These are phyloP conservation scores for Geodia barretti DNA, from an alignment of 37 sponge, comb jelly and placozoan species.

Conservation along the genomic window DNA sequence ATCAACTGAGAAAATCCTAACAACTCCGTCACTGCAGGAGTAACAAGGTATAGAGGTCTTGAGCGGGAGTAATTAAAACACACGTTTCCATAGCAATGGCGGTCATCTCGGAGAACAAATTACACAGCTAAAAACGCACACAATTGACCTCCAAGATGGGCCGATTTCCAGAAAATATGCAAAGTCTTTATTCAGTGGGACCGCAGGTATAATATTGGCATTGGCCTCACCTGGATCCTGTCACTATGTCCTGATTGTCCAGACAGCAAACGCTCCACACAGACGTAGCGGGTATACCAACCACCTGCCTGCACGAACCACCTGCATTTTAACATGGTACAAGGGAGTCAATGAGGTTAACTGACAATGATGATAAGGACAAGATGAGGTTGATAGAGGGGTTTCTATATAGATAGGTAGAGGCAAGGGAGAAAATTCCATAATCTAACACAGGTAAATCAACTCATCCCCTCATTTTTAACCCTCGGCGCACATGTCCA, in stretches of 20 bases:
- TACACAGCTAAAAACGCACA: too few relatives aligned
- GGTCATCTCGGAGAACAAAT: too few relatives aligned
- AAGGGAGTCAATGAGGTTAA: too few relatives aligned
- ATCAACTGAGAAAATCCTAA: constrained; percentile 61
- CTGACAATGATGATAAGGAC: too few relatives aligned
- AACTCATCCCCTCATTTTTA: too few relatives aligned
- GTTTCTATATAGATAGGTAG: too few relatives aligned
- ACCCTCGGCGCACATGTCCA: too few relatives aligned
- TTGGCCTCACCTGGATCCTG: constrained; percentile 70
- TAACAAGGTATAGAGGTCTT: not conserved
- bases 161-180: not conserved
- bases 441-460: too few relatives aligned
- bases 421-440: too few relatives aligned
- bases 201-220: not conserved
- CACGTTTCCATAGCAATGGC: too few relatives aligned
- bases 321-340: constrained; percentile 17
- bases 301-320: constrained; percentile 59
- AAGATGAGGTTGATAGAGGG: too few relatives aligned
- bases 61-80: not conserved
- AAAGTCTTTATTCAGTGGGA: not conserved
- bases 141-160: not conserved
- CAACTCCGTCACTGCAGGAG: constrained; percentile 57
- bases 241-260: constrained; percentile 68
- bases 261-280: constrained; percentile 74
- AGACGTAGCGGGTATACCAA: constrained; percentile 59